Base-by-base conservation (phyloP, 2,888 invertebrate species). In the Seira sanloemensis region DNA sequence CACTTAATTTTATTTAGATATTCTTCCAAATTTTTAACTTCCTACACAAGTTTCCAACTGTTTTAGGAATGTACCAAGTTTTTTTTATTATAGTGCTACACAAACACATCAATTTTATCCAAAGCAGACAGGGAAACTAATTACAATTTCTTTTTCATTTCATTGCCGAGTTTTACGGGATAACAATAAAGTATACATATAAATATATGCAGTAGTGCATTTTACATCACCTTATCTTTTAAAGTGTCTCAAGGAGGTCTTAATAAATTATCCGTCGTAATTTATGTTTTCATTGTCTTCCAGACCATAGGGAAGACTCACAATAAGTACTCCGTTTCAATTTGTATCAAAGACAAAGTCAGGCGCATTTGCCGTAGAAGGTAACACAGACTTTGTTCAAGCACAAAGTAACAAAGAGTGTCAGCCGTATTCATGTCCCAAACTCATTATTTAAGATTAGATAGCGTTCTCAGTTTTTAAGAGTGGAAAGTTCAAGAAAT, bases 281-380 rank as follows among this genome's bases (percentile, higher is more conserved):
- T 86, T 84, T 84, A 86, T 86, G 80, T 84, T 75, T 69, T 84
- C 86, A 84, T 86, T 86, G 86, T 86, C 84, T 84, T 86, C 86
- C 82, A 86, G 75, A 26, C 50, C 66, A 65, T 58, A 62, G 72
- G 66, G 66, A n/a, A n/a, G n/a, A n/a, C n/a, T n/a, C n/a, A n/a
- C n/a, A n/a, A n/a, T n/a, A n/a, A n/a, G n/a, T n/a, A n/a, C n/a
- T n/a, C n/a, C n/a, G n/a, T n/a, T n/a, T n/a, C n/a, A n/a, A n/a
- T n/a, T n/a, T n/a, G n/a, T n/a, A n/a, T n/a, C n/a, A n/a, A n/a
- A n/a, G n/a, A n/a, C n/a, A n/a, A n/a, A n/a, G n/a, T n/a, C n/a
- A n/a, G n/a, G n/a, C n/a, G n/a, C n/a, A n/a, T n/a, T n/a, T n/a
- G n/a, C n/a, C n/a, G n/a, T n/a, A n/a, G n/a, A n/a, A n/a, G n/a